Evolutionary conservation across 2,888 invertebrate species (phyloP), one percentile per base, ranked within the genome.

Genomic region (Cheilosia soror): DNA sequence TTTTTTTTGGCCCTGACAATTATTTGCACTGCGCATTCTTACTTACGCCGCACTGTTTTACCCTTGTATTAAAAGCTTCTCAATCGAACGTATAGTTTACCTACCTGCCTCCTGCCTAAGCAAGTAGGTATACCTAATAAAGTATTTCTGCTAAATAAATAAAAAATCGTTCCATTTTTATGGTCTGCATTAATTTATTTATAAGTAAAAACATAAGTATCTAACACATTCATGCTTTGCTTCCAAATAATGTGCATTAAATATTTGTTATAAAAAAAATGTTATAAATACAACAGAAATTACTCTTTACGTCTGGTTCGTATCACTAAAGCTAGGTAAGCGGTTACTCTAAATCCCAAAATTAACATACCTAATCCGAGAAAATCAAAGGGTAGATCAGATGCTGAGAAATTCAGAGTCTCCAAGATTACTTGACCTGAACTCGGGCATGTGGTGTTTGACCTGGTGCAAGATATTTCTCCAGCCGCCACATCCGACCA

Each of bases 401-500:
- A 94, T 94, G 95, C 94, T 25, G 94, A 93, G 90, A 97, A 97
- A 91, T 96, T 96, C 37, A 96, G 94, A 0, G 95, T 96, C 89
- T 96, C 95, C 76, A 98, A 93, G 66, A 98, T 95, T 60, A 96
- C 95, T 80, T 95, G 94, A 0, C 98, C 98, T 31, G 95, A 95
- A 44, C 94, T 94, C 0, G 96, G 96, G 89, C 97, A 97, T 2
- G 96, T 96, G 65, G 95, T 94, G 92, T 96, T 96, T 87, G 94
- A 94, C 33, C 94, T 92, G 1, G 95, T 95, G 90, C 97, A 97
- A 1, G 94, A 94, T 88, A 98, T 97, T 88, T 94, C 93, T 5
- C 95, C 95, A 65, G 94, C 92, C 44, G 95, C 94, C 11, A 98
- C 94, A 55, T 96, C 95, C 0, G 94, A 91, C 98, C 98, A 98